These are phyloP conservation scores for Siniperca chuatsi DNA, from an alignment of 2,113 vertebrate species.

Conservation along the genomic window DNA sequence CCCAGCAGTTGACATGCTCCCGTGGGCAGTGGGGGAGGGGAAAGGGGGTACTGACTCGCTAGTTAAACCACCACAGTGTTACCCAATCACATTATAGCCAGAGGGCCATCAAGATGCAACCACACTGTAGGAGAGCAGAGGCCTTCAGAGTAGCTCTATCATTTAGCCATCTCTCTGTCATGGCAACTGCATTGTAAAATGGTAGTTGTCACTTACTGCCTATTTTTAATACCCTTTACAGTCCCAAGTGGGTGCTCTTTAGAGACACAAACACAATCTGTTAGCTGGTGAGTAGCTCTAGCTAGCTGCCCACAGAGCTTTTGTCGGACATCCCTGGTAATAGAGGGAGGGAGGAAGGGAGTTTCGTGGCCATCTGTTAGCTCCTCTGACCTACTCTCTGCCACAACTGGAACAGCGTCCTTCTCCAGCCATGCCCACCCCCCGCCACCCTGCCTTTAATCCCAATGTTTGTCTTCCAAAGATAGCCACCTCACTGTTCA, in stretches of 20 bases:
- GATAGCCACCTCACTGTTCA: conserved; percentile 51
- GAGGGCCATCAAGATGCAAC: conserved; percentile 29
- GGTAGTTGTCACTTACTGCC: conserved; percentile 34
- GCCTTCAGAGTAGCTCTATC: conserved; percentile 37
- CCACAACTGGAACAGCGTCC: conserved; percentile 83
- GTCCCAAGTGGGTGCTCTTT: conserved; percentile 50
- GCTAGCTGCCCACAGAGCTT: conserved; percentile 69
- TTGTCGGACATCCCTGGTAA: conserved; percentile 75
- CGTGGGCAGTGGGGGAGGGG: conserved; percentile 42
- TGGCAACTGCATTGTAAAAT: conserved; percentile 44
- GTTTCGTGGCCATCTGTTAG: conserved; percentile 84
- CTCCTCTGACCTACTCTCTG: conserved; percentile 85
- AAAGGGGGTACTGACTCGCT: background rate
- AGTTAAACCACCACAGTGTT: conserved; percentile 49
- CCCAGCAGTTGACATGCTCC: conserved; percentile 49
- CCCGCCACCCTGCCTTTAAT: conserved; percentile 73
- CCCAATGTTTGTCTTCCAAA: conserved; percentile 81
- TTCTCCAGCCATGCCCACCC: conserved; percentile 45
- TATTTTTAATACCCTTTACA: conserved; percentile 50
- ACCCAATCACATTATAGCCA: conserved; percentile 44
- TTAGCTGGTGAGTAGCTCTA: conserved; percentile 44
- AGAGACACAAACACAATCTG: conserved; percentile 51
- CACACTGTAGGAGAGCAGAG: conserved; percentile 18
- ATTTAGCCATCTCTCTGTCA: conserved; percentile 45
- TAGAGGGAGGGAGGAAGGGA: conserved; percentile 74